Percentiles rank a stretch among this genome's conserved stretches.
Conservation (phyloP, 2,113 vertebrate genomes). For the Rhinoptilus africanus region DNA sequence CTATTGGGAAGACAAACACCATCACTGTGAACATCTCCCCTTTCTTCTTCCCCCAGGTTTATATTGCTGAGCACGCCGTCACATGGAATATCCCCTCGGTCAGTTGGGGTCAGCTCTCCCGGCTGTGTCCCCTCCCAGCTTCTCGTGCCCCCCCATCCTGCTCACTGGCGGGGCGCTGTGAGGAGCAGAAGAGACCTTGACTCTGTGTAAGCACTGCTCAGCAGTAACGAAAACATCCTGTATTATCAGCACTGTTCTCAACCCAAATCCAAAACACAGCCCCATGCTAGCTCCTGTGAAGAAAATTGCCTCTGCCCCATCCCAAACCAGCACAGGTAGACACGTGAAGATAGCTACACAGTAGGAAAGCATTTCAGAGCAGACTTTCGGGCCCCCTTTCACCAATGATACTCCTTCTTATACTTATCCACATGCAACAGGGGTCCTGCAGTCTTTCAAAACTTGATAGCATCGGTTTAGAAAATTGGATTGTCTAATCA, state of each 20-base stretch:
- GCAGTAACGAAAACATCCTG: neutral
- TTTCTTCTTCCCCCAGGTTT: neutral
- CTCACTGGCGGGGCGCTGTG: neutral
- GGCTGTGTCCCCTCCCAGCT: neutral
- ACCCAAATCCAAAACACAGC: neutral
- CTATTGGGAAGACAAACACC: neutral
- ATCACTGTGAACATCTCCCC: accelerated
- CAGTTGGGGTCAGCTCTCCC: neutral
- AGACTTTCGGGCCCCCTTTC: neutral
- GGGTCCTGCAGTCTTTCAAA: neutral
- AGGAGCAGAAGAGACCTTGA: neutral
- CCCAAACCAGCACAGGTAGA: neutral
- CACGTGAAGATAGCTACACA: neutral
- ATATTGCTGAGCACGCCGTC: accelerated
- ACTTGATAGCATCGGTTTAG: neutral
- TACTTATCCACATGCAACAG: neutral
- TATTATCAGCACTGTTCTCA: neutral
- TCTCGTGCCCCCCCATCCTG: neutral
- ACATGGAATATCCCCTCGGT: neutral
- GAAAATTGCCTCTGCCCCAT: neutral
- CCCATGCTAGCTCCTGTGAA: neutral
- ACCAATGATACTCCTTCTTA: neutral
- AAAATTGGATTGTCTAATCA: neutral
- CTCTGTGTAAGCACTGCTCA: neutral
- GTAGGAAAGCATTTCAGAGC: neutral